A percentile compares a stretch with the other conserved stretches of the same genome.
phyloP scores from a whole-genome alignment of 2,113 vertebrate species.

The Xenus cinereus region DNA sequence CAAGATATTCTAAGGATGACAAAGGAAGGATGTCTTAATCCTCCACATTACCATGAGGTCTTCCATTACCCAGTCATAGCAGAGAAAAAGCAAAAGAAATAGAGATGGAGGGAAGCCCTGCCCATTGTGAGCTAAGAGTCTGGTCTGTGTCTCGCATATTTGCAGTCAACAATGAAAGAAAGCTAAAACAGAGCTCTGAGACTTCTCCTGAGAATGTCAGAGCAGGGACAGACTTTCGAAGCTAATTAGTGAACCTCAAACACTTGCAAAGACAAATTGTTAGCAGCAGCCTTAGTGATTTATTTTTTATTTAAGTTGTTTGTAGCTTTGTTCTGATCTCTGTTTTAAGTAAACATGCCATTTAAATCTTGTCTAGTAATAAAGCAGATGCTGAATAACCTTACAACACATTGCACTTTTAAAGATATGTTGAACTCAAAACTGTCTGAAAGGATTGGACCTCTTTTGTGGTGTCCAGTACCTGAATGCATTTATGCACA shows the following conservation, averaged over 20 bases:
- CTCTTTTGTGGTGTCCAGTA: background rate
- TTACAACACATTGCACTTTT: background rate
- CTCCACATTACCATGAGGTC: background rate
- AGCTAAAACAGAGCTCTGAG: background rate
- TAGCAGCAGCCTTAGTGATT: background rate
- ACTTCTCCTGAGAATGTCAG: background rate
- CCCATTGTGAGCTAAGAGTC: background rate
- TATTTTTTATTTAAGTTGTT: constrained; percentile 27
- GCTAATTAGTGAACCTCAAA: constrained; percentile 43
- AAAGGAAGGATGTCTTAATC: constrained; percentile 38
- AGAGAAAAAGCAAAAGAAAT: background rate
- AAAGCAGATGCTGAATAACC: background rate
- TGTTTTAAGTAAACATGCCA: constrained; percentile 34
- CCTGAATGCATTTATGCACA: background rate
- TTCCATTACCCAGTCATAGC: background rate
- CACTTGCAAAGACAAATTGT: background rate
- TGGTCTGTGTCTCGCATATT: background rate
- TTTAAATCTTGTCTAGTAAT: background rate
- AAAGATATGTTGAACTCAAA: background rate
- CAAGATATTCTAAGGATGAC: background rate
- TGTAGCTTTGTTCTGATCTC: background rate
- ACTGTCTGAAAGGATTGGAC: background rate
- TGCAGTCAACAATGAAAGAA: background rate
- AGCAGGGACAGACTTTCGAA: background rate
- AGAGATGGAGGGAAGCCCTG: background rate